phyloP scores from a whole-genome alignment of 2,797 vertebrate genomes.

The Arrhamphus sclerolepis region DNA sequence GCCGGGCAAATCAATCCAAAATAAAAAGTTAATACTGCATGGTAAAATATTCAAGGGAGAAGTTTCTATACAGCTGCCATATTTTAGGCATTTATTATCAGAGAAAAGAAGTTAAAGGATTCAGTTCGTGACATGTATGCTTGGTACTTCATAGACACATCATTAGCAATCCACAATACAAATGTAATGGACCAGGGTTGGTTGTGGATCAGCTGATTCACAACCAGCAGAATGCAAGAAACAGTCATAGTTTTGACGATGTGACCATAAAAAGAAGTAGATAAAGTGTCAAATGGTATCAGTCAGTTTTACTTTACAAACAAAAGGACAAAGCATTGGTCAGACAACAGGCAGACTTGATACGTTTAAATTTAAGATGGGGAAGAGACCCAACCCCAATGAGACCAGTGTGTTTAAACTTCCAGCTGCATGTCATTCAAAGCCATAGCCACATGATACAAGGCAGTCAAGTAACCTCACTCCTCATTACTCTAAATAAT shows the following conservation, averaged over 20 bases:
- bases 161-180: background rate
- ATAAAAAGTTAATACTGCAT: no score
- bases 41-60: background rate
- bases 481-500: background rate
- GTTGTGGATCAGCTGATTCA: no score
- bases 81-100: background rate
- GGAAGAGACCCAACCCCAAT: background rate
- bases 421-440: constrained; percentile 3
- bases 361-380: constrained; percentile 8
- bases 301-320: background rate
- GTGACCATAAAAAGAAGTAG: no score
- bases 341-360: background rate
- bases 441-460: constrained; percentile 8
- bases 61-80: background rate
- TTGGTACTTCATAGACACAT: constrained; percentile 1
- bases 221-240: background rate
- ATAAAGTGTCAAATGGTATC: no score
- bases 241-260: background rate
- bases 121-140: background rate
- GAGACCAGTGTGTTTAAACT: background rate
- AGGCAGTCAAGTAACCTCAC: constrained; percentile 1
- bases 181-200: background rate
- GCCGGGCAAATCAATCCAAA: no score
- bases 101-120: background rate
- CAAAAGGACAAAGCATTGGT: background rate